Evolutionary conservation across 2,797 vertebrate genomes (phyloP).

Genomic region (Enteromius viviparus): DNA sequence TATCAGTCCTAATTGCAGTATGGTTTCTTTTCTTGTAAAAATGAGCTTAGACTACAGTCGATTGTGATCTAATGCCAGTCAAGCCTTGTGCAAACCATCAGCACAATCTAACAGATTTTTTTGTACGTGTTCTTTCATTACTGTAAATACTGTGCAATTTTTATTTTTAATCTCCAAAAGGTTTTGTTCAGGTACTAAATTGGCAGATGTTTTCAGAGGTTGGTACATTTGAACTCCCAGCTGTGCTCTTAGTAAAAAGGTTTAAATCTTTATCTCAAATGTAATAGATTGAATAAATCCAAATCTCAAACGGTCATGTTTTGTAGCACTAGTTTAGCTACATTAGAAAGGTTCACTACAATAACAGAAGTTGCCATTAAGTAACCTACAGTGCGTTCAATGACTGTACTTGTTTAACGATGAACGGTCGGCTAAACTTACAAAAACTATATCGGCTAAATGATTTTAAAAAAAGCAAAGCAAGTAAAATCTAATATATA

Average conservation of each 20-base stretch:
- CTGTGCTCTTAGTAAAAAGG: conserved; percentile 24
- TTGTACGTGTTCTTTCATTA: neutral
- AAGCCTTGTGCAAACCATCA: neutral
- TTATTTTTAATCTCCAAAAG: neutral
- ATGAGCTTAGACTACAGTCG: neutral
- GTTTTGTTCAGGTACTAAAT: neutral
- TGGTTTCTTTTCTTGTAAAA: neutral
- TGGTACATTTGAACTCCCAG: neutral
- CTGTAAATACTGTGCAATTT: neutral
- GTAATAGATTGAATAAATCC: neutral
- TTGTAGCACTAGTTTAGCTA: too few species aligned
- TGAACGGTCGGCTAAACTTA: too few species aligned
- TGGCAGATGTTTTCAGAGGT: neutral
- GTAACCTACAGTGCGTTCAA: too few species aligned
- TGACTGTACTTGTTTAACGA: too few species aligned
- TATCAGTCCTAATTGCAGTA: neutral
- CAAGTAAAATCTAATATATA: too few species aligned
- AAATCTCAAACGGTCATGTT: too few species aligned
- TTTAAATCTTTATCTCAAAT: neutral
- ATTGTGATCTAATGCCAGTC: neutral
- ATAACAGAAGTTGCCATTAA: too few species aligned
- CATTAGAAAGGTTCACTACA: too few species aligned
- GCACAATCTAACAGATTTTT: neutral
- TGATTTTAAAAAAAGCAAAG: too few species aligned
- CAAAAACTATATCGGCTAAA: too few species aligned